A percentile compares a stretch with the other conserved stretches of the same genome.
Conservation (phyloP, 1,140 invertebrate species). For the Mya arenaria region DNA sequence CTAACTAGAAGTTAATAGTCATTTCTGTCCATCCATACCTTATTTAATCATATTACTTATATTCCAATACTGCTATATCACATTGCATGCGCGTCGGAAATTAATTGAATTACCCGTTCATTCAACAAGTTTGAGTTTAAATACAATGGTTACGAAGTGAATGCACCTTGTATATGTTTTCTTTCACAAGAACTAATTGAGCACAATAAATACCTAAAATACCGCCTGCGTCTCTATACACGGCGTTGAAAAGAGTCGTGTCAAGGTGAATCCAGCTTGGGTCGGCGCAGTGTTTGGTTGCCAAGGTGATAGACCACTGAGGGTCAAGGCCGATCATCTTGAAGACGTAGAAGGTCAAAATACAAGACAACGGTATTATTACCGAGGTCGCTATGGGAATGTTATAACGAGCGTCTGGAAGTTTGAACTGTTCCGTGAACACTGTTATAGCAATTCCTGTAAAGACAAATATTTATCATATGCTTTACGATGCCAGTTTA, state of each 20-base stretch:
- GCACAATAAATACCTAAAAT: conserved; percentile 21
- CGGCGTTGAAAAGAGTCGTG: conserved; percentile 49
- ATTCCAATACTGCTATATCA: neutral
- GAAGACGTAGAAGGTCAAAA: conserved; percentile 20
- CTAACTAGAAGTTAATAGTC: no score
- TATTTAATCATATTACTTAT: neutral
- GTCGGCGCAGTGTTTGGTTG: conserved; percentile 41
- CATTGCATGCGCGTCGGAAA: neutral
- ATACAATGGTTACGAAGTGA: neutral
- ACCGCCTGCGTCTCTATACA: conserved; percentile 50
- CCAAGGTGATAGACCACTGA: conserved; percentile 49
- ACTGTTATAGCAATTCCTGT: conserved; percentile 36
- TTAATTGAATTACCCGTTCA: neutral
- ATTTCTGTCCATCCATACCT: neutral
- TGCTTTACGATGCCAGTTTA: neutral
- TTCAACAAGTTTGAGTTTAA: neutral
- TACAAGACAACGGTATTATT: conserved; percentile 25
- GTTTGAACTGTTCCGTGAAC: neutral
- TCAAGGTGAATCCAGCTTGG: conserved; percentile 44
- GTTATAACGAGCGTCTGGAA: conserved; percentile 12
- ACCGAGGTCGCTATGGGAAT: neutral
- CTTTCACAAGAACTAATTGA: neutral
- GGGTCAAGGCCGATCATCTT: conserved; percentile 36
- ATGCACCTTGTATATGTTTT: neutral
- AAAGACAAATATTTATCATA: no score